A percentile compares a stretch with the other conserved stretches of the same genome.
These are phyloP conservation scores for Drosophila subquinaria DNA, from an alignment of 2,888 invertebrate species.

Conservation along the genomic window DNA sequence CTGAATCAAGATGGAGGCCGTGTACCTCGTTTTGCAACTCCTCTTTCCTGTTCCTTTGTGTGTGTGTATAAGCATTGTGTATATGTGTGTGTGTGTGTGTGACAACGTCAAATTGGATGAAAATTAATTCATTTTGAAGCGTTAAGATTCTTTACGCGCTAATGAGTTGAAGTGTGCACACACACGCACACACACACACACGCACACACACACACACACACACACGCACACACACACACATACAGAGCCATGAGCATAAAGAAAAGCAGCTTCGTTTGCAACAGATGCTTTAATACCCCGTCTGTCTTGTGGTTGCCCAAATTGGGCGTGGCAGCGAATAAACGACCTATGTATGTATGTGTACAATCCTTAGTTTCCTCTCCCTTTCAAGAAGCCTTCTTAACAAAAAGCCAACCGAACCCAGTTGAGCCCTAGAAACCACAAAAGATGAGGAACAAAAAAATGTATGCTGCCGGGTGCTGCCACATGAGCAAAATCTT, in stretches of 20 bases:
- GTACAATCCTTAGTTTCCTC: not conserved
- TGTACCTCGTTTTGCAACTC: constrained; percentile 23
- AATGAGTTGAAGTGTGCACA: constrained; percentile 74
- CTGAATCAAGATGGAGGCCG: constrained; percentile 50
- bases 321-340: constrained; percentile 37
- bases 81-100: constrained; percentile 25
- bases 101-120: constrained; percentile 75
- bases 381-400: constrained; percentile 10
- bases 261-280: constrained; percentile 32
- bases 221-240: not conserved
- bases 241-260: not conserved
- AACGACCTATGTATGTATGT: constrained; percentile 5
- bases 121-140: constrained; percentile 80
- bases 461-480: constrained; percentile 3
- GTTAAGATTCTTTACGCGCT: constrained; percentile 68
- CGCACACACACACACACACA: constrained; percentile 10
- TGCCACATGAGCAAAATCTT: constrained; percentile 26
- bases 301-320: constrained; percentile 35
- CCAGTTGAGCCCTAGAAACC: constrained; percentile 32
- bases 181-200: constrained; percentile 1
- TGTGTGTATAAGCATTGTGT: not conserved
- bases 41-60: constrained; percentile 28
- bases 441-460: constrained; percentile 12
- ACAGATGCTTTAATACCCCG: constrained; percentile 53
- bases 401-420: constrained; percentile 29